Base-by-base conservation (phyloP, 2,888 invertebrate genomes). In the Plemyria rubiginata region DNA sequence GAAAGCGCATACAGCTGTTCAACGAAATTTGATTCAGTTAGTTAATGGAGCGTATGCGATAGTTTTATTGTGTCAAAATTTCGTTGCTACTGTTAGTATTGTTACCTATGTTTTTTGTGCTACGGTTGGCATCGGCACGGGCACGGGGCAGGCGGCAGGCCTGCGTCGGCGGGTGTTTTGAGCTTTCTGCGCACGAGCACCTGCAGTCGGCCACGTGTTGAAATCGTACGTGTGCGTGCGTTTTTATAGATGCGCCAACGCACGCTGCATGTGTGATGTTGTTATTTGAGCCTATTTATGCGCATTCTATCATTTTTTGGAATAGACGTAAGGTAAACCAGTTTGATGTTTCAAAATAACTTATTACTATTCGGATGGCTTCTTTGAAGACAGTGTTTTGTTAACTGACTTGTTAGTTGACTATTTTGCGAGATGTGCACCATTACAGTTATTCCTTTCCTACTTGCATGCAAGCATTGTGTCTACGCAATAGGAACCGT, bases 21-120 rank as follows among this genome's bases (percentile, higher is more conserved):
- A 80, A 82, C 85, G 88, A 81, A 87, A 89, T 87, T 85, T 84
- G 87, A 89, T 86, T 85, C 87, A 80, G 77, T 78, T 81, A 78
- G 74, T 81, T 85, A 89, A 89, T 88, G 86, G 87, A 83, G 83
- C 84, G 85, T 79, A 78, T 84, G 82, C 77, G 82, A 82, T 78
- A 74, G 73, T 72, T 65, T 80, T 80, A 76, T 74, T 75, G 65
- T 74, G 73, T 77, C 73, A 72, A 75, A 81, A 72, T 76, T 74
- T 71, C 71, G 70, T 72, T 78, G 73, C 75, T 77, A 73, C 74
- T 62, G 74, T 68, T 32, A 73, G 70, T 70, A 70, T 66, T 67
- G 67, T 72, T 62, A 38, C 36, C 36, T 38, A 70, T 75, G 70
- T 81, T 82, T 50, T 80, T 80, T 80, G 66, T 62, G 54, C 64